A percentile compares a stretch with the other conserved stretches of the same genome.
Evolutionary conservation across 2,797 vertebrate species (phyloP).

Genomic region (Scleropages formosus): DNA sequence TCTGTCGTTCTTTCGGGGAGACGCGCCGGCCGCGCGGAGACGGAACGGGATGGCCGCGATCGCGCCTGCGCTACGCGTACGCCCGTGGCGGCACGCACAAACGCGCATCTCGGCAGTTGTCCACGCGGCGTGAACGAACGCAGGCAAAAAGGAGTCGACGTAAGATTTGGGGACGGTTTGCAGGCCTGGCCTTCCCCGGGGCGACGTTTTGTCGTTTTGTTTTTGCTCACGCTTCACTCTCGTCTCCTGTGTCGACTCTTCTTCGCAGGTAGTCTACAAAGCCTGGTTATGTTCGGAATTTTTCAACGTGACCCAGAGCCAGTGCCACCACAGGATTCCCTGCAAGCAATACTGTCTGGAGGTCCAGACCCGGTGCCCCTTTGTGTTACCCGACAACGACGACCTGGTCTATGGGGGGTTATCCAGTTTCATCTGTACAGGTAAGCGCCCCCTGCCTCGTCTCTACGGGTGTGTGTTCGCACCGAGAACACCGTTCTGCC

Average conservation of each 20-base stretch:
- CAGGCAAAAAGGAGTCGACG: background rate
- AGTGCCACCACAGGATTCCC: conserved; percentile 78
- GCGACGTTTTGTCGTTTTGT: background rate
- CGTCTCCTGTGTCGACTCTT: background rate
- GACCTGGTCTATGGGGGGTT: conserved; percentile 82
- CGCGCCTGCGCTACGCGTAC: too few species aligned
- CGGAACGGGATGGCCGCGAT: too few species aligned
- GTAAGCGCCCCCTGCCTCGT: conserved; percentile 51
- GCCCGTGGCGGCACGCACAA: background rate
- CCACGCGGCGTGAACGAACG: background rate
- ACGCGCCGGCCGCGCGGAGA: too few species aligned
- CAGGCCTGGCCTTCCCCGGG: background rate
- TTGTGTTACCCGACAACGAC: conserved; percentile 82
- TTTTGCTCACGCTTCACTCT: background rate
- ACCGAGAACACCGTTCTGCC: too few species aligned
- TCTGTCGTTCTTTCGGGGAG: background rate
- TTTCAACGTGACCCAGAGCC: conserved; percentile 80
- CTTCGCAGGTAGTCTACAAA: conserved; percentile 78
- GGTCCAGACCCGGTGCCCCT: conserved; percentile 82
- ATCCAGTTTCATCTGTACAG: conserved; percentile 84
- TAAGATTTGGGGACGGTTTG: background rate
- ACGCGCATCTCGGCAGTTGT: background rate
- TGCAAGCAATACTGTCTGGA: conserved; percentile 86
- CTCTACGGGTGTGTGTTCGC: background rate
- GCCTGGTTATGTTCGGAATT: conserved; percentile 84